Evolutionary conservation across 2,797 vertebrate species (phyloP).

Genomic region (Eremophila alpestris): DNA sequence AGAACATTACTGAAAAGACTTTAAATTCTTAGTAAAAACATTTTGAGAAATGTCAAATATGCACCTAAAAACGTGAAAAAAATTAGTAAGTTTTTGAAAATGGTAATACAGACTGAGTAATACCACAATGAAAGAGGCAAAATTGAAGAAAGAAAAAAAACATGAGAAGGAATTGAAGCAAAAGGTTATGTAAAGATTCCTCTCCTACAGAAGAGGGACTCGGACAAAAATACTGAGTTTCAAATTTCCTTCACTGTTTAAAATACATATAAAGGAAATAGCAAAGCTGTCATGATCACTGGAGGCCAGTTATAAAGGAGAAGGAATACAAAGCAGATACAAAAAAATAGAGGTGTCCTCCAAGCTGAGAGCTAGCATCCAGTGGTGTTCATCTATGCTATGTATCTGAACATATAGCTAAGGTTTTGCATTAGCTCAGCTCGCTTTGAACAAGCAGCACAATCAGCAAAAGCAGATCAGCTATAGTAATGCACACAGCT

Average conservation of each 20-base stretch:
- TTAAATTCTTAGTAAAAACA: not conserved
- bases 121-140: not conserved
- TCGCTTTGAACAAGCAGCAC: not conserved
- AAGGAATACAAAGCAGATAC: not conserved
- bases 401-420: accelerated
- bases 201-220: not conserved
- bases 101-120: not conserved
- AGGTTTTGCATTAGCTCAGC: not conserved
- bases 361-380: accelerated
- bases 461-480: not conserved
- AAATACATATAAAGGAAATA: not conserved
- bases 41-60: not conserved
- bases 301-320: not conserved
- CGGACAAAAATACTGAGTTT: not conserved
- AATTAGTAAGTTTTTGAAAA: not conserved
- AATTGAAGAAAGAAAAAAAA: not conserved
- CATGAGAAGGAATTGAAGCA: not conserved
- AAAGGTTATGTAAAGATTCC: not conserved
- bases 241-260: not conserved
- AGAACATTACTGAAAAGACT: not conserved
- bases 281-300: not conserved
- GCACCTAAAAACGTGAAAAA: not conserved
- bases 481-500: not conserved
- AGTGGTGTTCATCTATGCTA: not conserved
- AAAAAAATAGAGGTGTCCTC: not conserved